Percentiles rank a stretch among this genome's conserved stretches.
Evolutionary conservation across 2,888 invertebrate species (phyloP).

Genomic region (Acrobasis consociella): DNA sequence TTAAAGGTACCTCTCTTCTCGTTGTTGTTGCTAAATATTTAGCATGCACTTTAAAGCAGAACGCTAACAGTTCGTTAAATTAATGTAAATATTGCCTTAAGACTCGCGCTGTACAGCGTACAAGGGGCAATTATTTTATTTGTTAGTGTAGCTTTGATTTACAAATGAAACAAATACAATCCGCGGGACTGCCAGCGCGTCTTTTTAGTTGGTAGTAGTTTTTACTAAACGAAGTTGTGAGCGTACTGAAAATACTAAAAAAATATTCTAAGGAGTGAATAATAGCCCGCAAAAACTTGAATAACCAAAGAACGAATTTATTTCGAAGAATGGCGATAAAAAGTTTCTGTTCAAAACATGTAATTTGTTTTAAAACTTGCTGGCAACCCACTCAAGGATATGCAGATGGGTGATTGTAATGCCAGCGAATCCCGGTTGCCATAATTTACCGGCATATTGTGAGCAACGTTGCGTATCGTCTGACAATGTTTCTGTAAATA

Average conservation of each 20-base stretch:
- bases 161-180: conserved; percentile 37
- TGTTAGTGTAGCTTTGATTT: conserved; percentile 40
- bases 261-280: background rate
- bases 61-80: conserved; percentile 46
- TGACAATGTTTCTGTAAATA: conserved; percentile 69
- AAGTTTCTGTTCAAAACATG: background rate
- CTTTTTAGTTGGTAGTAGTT: conserved; percentile 13
- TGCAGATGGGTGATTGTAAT: conserved; percentile 40
- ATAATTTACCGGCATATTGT: conserved; percentile 69
- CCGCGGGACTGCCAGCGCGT: conserved; percentile 18
- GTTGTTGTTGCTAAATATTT: conserved; percentile 43
- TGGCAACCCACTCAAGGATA: conserved; percentile 3
- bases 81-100: conserved; percentile 45
- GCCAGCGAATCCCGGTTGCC: conserved; percentile 57
- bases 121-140: too few species aligned
- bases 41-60: conserved; percentile 44
- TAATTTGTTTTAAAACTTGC: background rate
- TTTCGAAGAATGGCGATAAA: background rate
- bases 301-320: background rate
- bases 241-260: background rate
- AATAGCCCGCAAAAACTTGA: conserved; percentile 4
- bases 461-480: conserved; percentile 66
- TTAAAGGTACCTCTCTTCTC: conserved; percentile 38
- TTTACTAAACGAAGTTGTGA: background rate
- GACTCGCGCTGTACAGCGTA: conserved; percentile 36